These are phyloP conservation scores for Xylophagus ater DNA, from an alignment of 2,888 invertebrate genomes.

Conservation along the genomic window DNA sequence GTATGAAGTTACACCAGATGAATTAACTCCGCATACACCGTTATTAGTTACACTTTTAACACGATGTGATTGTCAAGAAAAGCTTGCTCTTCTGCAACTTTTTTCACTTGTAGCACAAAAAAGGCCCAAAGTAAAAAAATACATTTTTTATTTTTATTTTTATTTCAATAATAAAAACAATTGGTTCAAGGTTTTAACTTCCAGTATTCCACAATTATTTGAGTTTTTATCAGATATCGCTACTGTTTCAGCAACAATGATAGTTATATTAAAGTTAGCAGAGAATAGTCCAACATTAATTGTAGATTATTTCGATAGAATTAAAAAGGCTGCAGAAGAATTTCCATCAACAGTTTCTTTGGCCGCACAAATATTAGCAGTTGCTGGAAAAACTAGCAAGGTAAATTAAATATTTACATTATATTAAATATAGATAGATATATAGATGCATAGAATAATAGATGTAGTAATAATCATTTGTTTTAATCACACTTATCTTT, in stretches of 20 bases:
- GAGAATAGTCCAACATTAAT: slow-evolving; percentile 58
- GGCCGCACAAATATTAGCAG: slow-evolving; percentile 58
- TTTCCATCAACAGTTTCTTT: slow-evolving; percentile 53
- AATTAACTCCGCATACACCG: slow-evolving; percentile 73
- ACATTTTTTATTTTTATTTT: not conserved
- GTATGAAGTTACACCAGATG: slow-evolving; percentile 77
- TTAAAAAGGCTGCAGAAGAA: slow-evolving; percentile 56
- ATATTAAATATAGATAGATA: not conserved
- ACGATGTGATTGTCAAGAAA: slow-evolving; percentile 76
- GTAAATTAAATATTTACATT: slow-evolving; percentile 34
- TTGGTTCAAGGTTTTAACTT: slow-evolving; percentile 58
- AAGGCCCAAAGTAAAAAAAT: slow-evolving; percentile 54
- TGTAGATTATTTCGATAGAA: slow-evolving; percentile 55
- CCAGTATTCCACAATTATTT: slow-evolving; percentile 70
- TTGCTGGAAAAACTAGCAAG: slow-evolving; percentile 59
- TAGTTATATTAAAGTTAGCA: slow-evolving; percentile 65
- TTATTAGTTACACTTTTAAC: slow-evolving; percentile 65
- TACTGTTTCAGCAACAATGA: slow-evolving; percentile 53
- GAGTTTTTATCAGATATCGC: slow-evolving; percentile 55
- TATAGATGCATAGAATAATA: slow-evolving; percentile 1
- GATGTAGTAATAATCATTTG: too few species aligned
- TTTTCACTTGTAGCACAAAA: slow-evolving; percentile 73
- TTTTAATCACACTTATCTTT: not conserved
- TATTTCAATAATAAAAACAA: not conserved
- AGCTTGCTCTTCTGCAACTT: slow-evolving; percentile 69